Base-by-base conservation (phyloP, 2,888 invertebrate genomes). In the Octonoba sinensis region DNA sequence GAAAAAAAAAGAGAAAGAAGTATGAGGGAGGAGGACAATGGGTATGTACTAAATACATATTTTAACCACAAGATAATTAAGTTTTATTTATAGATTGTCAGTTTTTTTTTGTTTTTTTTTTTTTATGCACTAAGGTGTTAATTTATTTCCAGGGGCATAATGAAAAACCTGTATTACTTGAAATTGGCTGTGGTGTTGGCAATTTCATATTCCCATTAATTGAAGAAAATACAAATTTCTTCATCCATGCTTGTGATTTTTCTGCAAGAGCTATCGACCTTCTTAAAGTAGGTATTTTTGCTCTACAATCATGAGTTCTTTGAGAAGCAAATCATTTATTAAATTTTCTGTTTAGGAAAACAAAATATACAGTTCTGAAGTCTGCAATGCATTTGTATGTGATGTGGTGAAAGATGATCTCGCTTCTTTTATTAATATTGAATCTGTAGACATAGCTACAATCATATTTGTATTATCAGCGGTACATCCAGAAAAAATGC, bases 391-490 rank as follows among this genome's bases (percentile, higher is more conserved):
- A 0, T 97, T 98, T 87, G 93, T 94, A 85, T 92, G 93, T 85
- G 97, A 98, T 89, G 91, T 97, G 74, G 95, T 96, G 0, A 91
- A 91, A 6, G 91, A 92, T 27, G 89, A 91, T 82, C 90, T 95
- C 72, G 91, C 92, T 84, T 88, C 91, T n/a, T 89, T 91, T 59
- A 85, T 89, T 18, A 84, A 85, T 44, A 56, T 85, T 1, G 85
- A 85, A 20, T 85, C 86, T 20, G 90, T 96, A 1, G 95, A 98
- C 88, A 91, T 97, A 44, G 92, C 93, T 1, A 96, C 97, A 20
- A 89, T 98, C 87, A 94, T 99, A 83, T 99, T 99, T 90, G 97
- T 99, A 0, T 88, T 99, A 51, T 99, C 99, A 0, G 95, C 99
- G 0, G 93, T 99, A 85, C 93, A 95, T 89, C 99, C 99, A 0